A percentile compares a stretch with the other conserved stretches of the same genome.
phyloP scores from a whole-genome alignment of 2,113 vertebrate genomes.

The Marmota monax region DNA sequence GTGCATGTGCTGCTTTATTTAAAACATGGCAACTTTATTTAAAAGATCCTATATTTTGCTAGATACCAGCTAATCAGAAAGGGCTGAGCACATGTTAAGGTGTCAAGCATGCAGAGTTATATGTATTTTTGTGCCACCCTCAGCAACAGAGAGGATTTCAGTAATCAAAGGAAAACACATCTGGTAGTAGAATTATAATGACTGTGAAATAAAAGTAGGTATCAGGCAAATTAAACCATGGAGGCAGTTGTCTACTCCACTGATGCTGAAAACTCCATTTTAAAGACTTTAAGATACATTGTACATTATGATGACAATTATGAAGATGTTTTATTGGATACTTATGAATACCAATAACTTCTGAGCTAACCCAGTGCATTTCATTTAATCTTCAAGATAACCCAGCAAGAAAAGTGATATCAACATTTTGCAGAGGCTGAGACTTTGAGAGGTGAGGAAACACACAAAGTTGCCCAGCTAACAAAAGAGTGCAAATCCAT shows the following conservation, averaged over 20 bases:
- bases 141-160: background rate
- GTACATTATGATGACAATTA: background rate
- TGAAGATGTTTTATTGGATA: background rate
- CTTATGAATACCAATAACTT: background rate
- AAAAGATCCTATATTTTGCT: background rate
- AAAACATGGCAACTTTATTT: background rate
- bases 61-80: conserved; percentile 11
- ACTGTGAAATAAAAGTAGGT: conserved; percentile 21
- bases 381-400: background rate
- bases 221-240: background rate
- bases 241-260: background rate
- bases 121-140: background rate
- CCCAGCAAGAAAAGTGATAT: background rate
- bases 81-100: background rate
- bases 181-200: conserved; percentile 29
- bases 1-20: background rate
- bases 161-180: conserved; percentile 3
- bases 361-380: background rate
- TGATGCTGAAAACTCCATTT: background rate
- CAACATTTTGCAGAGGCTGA: background rate
- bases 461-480: background rate
- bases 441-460: background rate
- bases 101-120: background rate
- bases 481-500: background rate
- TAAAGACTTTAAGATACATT: background rate